Conservation (phyloP, 2,888 invertebrate genomes). For the Spisula subtruncata region DNA sequence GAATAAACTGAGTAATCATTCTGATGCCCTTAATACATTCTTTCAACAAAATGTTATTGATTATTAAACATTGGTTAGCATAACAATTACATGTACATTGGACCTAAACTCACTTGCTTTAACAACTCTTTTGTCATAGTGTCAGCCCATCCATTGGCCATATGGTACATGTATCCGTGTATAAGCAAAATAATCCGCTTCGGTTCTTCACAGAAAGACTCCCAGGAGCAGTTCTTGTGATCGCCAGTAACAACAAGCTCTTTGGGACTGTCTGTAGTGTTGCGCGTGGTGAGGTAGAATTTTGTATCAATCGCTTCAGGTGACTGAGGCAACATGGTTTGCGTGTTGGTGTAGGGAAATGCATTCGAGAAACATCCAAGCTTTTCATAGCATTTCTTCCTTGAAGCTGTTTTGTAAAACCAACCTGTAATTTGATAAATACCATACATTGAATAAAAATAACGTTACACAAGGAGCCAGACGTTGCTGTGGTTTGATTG, state of each 20-base stretch:
- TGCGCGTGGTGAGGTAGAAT: slow-evolving; percentile 91
- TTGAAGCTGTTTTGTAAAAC: neutral
- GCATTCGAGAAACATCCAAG: slow-evolving; percentile 81
- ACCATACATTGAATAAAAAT: no score
- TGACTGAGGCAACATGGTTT: slow-evolving; percentile 73
- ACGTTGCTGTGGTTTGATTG: no score
- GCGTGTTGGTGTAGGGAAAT: slow-evolving; percentile 61
- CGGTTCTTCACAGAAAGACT: slow-evolving; percentile 39
- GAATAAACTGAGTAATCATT: no score
- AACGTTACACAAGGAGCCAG: no score
- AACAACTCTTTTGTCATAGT: slow-evolving; percentile 69
- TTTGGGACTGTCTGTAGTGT: slow-evolving; percentile 36
- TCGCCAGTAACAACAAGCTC: slow-evolving; percentile 45
- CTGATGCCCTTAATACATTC: no score
- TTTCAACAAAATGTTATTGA: no score
- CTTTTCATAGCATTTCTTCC: slow-evolving; percentile 74
- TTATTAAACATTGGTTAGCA: no score
- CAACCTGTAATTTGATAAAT: neutral
- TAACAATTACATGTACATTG: no score
- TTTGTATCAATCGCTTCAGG: slow-evolving; percentile 91
- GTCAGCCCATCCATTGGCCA: slow-evolving; percentile 61
- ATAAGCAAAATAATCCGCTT: slow-evolving; percentile 68
- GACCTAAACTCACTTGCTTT: slow-evolving; percentile 67
- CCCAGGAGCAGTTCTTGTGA: slow-evolving; percentile 54
- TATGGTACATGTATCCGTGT: slow-evolving; percentile 70